A percentile compares a stretch with the other conserved stretches of the same genome.
These are phyloP conservation scores for Dipus sagitta DNA, from an alignment of 2,797 vertebrate species.

Conservation along the genomic window DNA sequence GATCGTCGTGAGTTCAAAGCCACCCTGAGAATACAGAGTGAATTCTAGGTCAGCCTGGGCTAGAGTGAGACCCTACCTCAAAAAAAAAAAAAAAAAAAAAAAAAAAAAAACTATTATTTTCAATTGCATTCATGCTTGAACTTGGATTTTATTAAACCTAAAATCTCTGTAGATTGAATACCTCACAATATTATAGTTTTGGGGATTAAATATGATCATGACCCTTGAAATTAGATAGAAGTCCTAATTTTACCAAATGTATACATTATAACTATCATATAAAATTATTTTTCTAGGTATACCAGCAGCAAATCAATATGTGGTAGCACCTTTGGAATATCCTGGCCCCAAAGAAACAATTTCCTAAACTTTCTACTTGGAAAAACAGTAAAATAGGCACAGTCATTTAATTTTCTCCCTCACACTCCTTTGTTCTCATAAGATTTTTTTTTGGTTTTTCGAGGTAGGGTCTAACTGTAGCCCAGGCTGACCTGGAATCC, in stretches of 20 bases:
- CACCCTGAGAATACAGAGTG: no score
- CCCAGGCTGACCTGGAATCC: no score
- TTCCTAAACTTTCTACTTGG: neutral
- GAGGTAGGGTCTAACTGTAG: no score
- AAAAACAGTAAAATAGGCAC: neutral
- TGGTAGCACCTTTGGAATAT: neutral
- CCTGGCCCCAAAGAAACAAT: neutral
- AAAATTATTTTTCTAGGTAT: slow-evolving; percentile 46
- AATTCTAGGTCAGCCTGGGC: no score
- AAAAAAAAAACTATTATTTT: neutral
- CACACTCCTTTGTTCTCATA: neutral
- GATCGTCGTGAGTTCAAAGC: no score
- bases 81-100: no score
- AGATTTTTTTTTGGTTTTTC: slow-evolving; percentile 8
- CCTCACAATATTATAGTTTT: neutral
- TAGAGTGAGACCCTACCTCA: no score
- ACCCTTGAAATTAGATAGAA: slow-evolving; percentile 39
- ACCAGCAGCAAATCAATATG: neutral
- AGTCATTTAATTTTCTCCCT: slow-evolving; percentile 34
- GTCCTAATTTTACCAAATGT: neutral
- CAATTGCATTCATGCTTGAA: slow-evolving; percentile 56
- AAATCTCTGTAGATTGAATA: slow-evolving; percentile 17
- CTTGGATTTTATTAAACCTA: slow-evolving; percentile 40
- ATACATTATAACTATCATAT: neutral
- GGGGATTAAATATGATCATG: slow-evolving; percentile 3